Evolutionary conservation across 1,140 invertebrate genomes (phyloP), one percentile per base, ranked within the genome.

Genomic region (Brachionus rotundiformis): DNA sequence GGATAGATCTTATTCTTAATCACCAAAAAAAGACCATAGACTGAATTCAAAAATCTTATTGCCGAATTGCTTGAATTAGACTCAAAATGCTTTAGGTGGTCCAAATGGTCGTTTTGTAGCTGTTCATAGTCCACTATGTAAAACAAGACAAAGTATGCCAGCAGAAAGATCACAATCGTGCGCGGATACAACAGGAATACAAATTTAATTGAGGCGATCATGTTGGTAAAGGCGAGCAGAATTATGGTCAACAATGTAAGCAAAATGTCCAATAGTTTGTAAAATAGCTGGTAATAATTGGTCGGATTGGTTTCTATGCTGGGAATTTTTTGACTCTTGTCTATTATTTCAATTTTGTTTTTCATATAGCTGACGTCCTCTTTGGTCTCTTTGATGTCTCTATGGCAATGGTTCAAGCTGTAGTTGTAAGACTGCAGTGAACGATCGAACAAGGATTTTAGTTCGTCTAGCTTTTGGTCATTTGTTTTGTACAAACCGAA

Each of bases 171-270:
- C 23, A 79, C 59, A 36, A 79, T 79, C 1, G 59, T 33, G 1
- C 76, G 76, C 25, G 76, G 76, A 79, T 79, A 79, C 47, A 79
- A 63, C 25, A 79, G n/a, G 29, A 79, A 79, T 41, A 79, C 19
- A 25, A 59, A 79, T 79, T 79, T 79, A 11, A 79, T 39, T 25
- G 76, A 79, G n/a, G 76, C 44, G 19, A 29, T 59, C 29, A 79
- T 29, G 36, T 79, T 79, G 6, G 44, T 54, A 27, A 79, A 59
- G 5, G 76, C 47, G 11, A 79, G 23, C 7, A 79, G 19, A 5
- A 79, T 79, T 23, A 79, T 54, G 0, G 76, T 79, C n/a, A 31
- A 6, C 10, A 79, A 29, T 29, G 76, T 79, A 8, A 79, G 76
- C 1, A 79, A 25, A 39, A 59, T 59, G 13, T 79, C 76, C 47